Evolutionary conservation across 2,888 invertebrate genomes (phyloP).

Genomic region (Caenorhabditis doughertyi): DNA sequence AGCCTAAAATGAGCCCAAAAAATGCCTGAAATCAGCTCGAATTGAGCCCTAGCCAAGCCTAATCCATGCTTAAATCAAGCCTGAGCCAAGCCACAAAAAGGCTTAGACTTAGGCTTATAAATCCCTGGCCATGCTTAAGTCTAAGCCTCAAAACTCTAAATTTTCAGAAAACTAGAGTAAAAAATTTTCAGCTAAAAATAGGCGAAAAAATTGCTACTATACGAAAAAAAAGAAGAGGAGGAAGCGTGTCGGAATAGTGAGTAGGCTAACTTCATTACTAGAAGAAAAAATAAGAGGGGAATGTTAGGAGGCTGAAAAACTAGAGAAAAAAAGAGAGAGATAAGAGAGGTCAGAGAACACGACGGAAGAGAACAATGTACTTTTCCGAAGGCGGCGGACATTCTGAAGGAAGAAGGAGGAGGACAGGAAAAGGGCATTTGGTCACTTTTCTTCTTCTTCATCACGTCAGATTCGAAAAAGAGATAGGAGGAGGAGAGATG

Average conservation of each 20-base stretch:
- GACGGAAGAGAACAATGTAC: constrained; percentile 27
- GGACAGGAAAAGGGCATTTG: constrained; percentile 16
- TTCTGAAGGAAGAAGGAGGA: neutral
- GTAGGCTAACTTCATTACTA: neutral
- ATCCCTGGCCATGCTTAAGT: no score
- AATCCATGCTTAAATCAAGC: no score
- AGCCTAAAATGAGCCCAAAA: no score
- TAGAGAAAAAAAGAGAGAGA: neutral
- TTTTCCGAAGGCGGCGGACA: constrained; percentile 9
- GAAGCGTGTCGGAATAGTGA: neutral
- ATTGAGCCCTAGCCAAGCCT: no score
- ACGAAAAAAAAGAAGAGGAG: neutral
- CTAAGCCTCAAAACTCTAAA: no score
- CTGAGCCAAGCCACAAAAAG: no score
- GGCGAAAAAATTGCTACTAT: neutral
- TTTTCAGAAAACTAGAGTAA: neutral
- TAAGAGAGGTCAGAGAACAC: constrained; percentile 30
- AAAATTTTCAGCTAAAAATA: neutral
- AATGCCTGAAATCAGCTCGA: no score
- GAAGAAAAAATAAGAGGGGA: no score
- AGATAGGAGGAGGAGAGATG: neutral
- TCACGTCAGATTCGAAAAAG: constrained; percentile 23
- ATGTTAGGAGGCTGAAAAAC: constrained; percentile 6
- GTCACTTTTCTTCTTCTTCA: constrained; percentile 9
- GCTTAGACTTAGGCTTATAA: no score